phyloP scores from a whole-genome alignment of 1,140 invertebrate genomes.

The Adoxophyes honmai region DNA sequence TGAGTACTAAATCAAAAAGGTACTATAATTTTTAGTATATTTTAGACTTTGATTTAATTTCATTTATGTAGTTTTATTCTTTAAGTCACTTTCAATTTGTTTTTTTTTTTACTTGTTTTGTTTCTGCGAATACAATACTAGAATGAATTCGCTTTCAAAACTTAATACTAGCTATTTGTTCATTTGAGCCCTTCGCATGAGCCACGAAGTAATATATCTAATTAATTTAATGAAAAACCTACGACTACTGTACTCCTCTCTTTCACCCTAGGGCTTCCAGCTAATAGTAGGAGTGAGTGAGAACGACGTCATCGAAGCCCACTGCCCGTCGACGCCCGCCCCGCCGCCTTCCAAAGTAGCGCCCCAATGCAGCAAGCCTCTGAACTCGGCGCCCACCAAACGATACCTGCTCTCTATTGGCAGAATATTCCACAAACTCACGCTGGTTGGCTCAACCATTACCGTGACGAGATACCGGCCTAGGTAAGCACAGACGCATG shows the following conservation, averaged over 20 bases:
- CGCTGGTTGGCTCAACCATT: conserved; percentile 89
- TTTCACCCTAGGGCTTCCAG: conserved; percentile 86
- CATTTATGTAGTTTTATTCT: no score
- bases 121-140: no score
- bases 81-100: no score
- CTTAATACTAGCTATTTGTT: no score
- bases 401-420: conserved; percentile 95
- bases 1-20: no score
- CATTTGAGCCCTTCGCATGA: no score
- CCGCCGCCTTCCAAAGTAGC: conserved; percentile 72
- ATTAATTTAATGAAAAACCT: no score
- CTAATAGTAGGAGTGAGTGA: conserved; percentile 82
- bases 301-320: conserved; percentile 55
- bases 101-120: no score
- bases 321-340: conserved; percentile 64
- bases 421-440: conserved; percentile 95
- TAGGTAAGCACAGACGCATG: conserved; percentile 78
- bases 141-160: no score
- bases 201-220: no score
- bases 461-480: conserved; percentile 95
- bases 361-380: conserved; percentile 58
- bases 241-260: neutral
- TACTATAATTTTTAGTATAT: no score
- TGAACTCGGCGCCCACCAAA: conserved; percentile 72
- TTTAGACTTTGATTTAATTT: no score